Evolutionary conservation across 1,140 invertebrate species (phyloP).

Genomic region (Sycobia sp.): DNA sequence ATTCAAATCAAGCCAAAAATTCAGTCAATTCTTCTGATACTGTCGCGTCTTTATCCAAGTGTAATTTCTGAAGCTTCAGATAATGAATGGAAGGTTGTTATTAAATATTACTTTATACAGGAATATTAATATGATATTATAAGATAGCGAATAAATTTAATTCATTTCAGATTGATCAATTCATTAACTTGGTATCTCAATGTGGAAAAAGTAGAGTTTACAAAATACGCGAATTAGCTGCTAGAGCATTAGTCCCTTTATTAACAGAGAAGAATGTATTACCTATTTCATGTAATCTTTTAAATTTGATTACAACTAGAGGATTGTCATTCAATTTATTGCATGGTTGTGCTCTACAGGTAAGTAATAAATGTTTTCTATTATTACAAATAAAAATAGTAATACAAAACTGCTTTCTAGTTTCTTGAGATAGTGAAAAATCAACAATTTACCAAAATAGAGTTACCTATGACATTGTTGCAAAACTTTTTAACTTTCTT

Average conservation of each 20-base stretch:
- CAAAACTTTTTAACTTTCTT: constrained; percentile 26
- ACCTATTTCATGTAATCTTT: constrained; percentile 45
- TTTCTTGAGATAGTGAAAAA: constrained; percentile 43
- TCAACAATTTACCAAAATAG: constrained; percentile 25
- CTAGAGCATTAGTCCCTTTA: constrained; percentile 70
- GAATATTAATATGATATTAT: not conserved
- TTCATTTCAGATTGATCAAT: constrained; percentile 21
- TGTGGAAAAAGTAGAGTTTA: constrained; percentile 67
- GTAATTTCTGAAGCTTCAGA: constrained; percentile 68
- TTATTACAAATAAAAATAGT: no score
- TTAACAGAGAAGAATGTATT: constrained; percentile 56
- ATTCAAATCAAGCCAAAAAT: constrained; percentile 62
- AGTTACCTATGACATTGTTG: constrained; percentile 21
- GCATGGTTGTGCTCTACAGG: constrained; percentile 59
- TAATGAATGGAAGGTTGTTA: constrained; percentile 67
- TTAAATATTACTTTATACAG: not conserved
- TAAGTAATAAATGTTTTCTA: constrained; percentile 30
- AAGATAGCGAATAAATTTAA: constrained; percentile 3
- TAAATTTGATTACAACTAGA: constrained; percentile 41
- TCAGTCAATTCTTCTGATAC: constrained; percentile 80
- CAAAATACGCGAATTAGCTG: constrained; percentile 70
- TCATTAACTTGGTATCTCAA: constrained; percentile 24
- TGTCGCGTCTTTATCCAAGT: constrained; percentile 80
- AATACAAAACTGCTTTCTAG: constrained; percentile 39
- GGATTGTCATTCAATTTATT: constrained; percentile 48